These are phyloP conservation scores for Fistularia tabacaria DNA, from an alignment of 2,797 vertebrate genomes.

Conservation along the genomic window DNA sequence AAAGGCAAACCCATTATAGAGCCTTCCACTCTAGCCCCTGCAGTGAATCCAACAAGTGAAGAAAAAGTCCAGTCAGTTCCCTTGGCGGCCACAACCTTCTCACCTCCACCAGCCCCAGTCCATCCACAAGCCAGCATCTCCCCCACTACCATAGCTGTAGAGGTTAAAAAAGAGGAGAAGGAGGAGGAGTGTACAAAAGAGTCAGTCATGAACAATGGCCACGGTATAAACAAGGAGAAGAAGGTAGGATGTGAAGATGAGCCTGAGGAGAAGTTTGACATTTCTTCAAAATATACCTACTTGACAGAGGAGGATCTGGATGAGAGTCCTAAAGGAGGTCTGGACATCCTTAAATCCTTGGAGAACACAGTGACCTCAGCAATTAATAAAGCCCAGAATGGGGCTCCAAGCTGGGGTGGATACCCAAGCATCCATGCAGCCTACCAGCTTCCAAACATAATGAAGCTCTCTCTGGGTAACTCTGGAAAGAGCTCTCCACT, in stretches of 20 bases:
- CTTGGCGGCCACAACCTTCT: constrained; percentile 92
- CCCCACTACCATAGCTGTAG: constrained; percentile 76
- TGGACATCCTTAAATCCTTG: constrained; percentile 96
- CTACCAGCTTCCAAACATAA: constrained; percentile 98
- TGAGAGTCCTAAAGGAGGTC: constrained; percentile 93
- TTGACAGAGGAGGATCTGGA: constrained; percentile 96
- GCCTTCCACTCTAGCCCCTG: constrained; percentile 71
- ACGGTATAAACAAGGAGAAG: constrained; percentile 78
- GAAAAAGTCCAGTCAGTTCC: constrained; percentile 98
- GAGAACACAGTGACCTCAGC: constrained; percentile 98
- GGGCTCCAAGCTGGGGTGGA: constrained; percentile 97
- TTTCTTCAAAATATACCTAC: constrained; percentile 95
- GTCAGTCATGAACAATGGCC: constrained; percentile 55
- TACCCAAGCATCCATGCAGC: constrained; percentile 99
- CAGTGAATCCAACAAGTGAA: constrained; percentile 72
- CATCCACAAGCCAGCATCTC: constrained; percentile 85
- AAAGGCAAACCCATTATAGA: constrained; percentile 96
- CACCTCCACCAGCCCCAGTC: constrained; percentile 87
- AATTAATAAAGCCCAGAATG: constrained; percentile 98
- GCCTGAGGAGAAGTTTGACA: constrained; percentile 89
- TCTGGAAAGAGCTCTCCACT: constrained; percentile 85
- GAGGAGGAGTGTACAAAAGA: constrained; percentile 84
- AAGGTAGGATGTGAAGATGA: constrained; percentile 81
- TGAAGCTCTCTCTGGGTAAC: constrained; percentile 92
- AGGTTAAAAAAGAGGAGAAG: constrained; percentile 97